These are phyloP conservation scores for Glaucomys volans DNA, from an alignment of 2,113 vertebrate species.

Conservation along the genomic window DNA sequence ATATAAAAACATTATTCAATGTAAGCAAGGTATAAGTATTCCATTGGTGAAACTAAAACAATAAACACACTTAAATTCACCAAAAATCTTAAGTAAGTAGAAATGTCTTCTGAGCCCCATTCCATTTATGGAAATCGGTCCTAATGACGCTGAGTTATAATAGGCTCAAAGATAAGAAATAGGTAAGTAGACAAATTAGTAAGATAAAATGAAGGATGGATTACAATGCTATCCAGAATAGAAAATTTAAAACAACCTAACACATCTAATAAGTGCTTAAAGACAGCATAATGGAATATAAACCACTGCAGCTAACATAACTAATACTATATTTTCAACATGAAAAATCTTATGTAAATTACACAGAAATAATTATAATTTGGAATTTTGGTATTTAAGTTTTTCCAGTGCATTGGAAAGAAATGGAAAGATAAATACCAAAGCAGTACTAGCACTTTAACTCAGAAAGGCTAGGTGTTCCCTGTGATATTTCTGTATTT, in stretches of 20 bases:
- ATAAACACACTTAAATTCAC: neutral
- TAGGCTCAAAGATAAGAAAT: neutral
- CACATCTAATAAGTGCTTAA: constrained; percentile 6
- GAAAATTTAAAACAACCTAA: constrained; percentile 14
- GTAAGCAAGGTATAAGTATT: neutral
- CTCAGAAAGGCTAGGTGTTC: neutral
- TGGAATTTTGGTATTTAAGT: neutral
- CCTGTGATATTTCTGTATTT: neutral
- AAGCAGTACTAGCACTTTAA: constrained; percentile 7
- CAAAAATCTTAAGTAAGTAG: neutral
- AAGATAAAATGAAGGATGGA: neutral
- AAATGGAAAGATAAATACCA: neutral
- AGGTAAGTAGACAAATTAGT: neutral
- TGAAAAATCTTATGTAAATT: neutral
- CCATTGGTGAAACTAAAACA: neutral
- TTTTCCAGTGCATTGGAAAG: neutral
- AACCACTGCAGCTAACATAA: neutral
- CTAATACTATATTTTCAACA: constrained; percentile 14
- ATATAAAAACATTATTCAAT: neutral
- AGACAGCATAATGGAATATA: neutral
- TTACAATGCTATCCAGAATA: neutral
- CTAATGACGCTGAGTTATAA: neutral
- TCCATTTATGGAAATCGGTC: neutral
- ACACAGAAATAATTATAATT: neutral
- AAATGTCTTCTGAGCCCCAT: neutral